Evolutionary conservation across 1,140 invertebrate genomes (phyloP).

Genomic region (Heterodera carotae): DNA sequence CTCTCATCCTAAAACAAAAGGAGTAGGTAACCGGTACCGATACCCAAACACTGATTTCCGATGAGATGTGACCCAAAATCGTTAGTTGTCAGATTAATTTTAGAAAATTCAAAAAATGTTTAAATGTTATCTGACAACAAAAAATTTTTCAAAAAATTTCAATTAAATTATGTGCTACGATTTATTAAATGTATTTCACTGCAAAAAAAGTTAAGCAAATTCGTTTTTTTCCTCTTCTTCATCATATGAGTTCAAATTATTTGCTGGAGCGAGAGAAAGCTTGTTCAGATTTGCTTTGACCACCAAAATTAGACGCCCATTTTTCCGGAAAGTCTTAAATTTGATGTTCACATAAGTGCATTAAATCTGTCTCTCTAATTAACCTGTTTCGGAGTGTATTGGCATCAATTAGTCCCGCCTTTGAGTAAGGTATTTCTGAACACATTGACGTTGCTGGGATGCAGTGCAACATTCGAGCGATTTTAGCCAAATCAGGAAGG

Average conservation of each 20-base stretch:
- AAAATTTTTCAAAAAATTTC: no score
- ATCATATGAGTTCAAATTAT: no score
- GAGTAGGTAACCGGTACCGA: no score
- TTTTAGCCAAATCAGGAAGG: neutral
- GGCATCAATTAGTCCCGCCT: conserved; percentile 6
- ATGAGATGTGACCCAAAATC: no score
- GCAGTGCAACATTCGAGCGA: neutral
- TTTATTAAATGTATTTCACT: no score
- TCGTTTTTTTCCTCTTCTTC: no score
- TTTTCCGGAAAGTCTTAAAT: conserved; percentile 3
- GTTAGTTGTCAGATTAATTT: no score
- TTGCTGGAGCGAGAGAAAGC: no score
- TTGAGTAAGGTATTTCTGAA: neutral
- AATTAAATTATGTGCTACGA: neutral
- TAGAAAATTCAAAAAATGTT: no score
- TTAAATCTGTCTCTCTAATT: neutral
- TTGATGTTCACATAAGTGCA: neutral
- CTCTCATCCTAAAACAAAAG: no score
- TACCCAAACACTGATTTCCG: no score
- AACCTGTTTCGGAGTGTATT: neutral
- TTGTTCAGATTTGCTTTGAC: conserved; percentile 4
- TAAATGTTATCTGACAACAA: no score
- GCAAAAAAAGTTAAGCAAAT: neutral
- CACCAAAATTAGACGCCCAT: conserved; percentile 3
- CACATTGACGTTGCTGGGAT: neutral